Evolutionary conservation across 64 coral and sea anemone species (phyloP).

Genomic region (Stylophora pistillata): DNA sequence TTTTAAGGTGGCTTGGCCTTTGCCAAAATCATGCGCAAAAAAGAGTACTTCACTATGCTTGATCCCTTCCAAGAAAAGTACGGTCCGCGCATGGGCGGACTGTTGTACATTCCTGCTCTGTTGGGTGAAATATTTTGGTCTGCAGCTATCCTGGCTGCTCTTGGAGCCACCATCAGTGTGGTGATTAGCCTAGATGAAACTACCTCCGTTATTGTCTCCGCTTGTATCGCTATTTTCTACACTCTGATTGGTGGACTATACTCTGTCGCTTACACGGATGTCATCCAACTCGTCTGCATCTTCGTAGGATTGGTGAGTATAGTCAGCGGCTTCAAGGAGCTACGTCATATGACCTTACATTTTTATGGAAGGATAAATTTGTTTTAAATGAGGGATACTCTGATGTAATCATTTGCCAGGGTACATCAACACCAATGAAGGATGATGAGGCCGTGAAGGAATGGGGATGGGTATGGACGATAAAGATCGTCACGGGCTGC

Average conservation of each 20-base stretch:
- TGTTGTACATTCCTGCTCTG: slow-evolving; percentile 88
- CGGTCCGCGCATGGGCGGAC: slow-evolving; percentile 81
- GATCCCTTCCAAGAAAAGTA: slow-evolving; percentile 94
- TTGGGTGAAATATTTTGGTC: slow-evolving; percentile 98
- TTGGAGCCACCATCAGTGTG: slow-evolving; percentile 93
- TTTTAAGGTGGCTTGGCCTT: slow-evolving; percentile 88
- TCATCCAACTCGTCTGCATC: slow-evolving; percentile 94
- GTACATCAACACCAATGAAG: too few species aligned
- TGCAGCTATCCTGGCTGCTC: slow-evolving; percentile 86
- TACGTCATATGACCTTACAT: background rate
- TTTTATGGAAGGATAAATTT: background rate
- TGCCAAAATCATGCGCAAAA: slow-evolving; percentile 92
- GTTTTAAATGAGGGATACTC: too few species aligned
- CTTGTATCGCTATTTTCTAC: slow-evolving; percentile 85
- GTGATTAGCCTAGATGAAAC: slow-evolving; percentile 70
- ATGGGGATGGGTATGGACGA: too few species aligned
- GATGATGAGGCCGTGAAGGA: too few species aligned
- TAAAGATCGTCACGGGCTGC: too few species aligned
- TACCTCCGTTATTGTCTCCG: slow-evolving; percentile 77
- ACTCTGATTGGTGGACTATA: slow-evolving; percentile 94
- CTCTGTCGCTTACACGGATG: slow-evolving; percentile 97
- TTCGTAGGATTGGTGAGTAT: slow-evolving; percentile 91
- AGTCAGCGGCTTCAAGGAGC: background rate
- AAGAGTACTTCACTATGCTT: slow-evolving; percentile 91
- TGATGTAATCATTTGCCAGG: too few species aligned